Evolutionary conservation across 2,888 invertebrate genomes (phyloP).

Genomic region (Rotaria magnacalcarata): DNA sequence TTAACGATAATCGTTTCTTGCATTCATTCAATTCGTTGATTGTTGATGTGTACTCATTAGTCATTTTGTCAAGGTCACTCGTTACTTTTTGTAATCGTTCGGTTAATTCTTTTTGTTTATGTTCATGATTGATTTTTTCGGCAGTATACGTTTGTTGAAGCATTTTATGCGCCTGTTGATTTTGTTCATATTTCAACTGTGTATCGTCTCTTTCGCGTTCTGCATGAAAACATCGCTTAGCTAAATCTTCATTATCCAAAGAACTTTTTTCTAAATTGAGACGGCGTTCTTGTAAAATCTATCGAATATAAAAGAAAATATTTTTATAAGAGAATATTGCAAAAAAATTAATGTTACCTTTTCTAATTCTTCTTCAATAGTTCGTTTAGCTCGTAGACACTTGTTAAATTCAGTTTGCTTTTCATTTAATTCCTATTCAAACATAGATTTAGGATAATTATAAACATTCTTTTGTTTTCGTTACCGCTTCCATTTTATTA

Average conservation of each 20-base stretch:
- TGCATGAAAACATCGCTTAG: conserved; percentile 7
- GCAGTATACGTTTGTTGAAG: conserved; percentile 36
- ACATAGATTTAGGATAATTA: neutral
- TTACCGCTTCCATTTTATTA: neutral
- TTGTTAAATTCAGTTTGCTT: conserved; percentile 39
- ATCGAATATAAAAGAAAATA: neutral
- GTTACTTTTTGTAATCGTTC: conserved; percentile 38
- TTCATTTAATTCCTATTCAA: conserved; percentile 38
- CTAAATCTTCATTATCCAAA: conserved; percentile 39
- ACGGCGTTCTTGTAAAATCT: conserved; percentile 27
- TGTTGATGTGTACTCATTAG: conserved; percentile 35
- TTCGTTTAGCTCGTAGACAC: conserved; percentile 39
- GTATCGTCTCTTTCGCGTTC: conserved; percentile 44
- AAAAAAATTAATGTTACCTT: neutral
- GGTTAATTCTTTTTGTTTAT: conserved; percentile 40
- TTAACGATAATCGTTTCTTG: conserved; percentile 35
- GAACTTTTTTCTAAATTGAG: conserved; percentile 15
- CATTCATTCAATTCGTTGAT: conserved; percentile 41
- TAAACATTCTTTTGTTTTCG: neutral
- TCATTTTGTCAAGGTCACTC: conserved; percentile 38
- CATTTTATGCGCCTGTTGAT: conserved; percentile 30
- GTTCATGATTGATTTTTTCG: conserved; percentile 39
- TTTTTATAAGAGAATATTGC: neutral
- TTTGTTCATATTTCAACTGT: conserved; percentile 36
- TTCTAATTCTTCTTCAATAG: conserved; percentile 43